Conservation (phyloP, 2,113 vertebrate genomes). For the Menura novaehollandiae region DNA sequence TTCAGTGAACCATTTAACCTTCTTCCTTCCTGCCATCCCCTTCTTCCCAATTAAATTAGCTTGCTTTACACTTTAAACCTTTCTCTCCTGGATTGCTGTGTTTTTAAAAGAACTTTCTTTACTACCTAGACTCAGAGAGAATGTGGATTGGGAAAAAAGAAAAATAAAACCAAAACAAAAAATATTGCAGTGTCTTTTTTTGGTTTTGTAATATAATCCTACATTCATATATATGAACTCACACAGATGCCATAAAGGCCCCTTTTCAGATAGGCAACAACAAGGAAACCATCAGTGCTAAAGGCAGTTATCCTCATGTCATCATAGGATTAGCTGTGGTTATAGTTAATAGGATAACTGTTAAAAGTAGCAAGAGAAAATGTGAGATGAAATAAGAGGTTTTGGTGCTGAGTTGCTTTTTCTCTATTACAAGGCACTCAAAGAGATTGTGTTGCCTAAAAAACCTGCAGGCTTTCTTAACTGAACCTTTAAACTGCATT, state of each 20-base stretch:
- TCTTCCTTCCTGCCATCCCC: neutral
- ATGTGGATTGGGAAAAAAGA: neutral
- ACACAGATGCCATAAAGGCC: neutral
- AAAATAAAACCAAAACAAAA: neutral
- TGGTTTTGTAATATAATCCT: neutral
- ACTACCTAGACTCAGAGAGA: neutral
- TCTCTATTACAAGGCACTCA: neutral
- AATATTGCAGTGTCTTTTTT: neutral
- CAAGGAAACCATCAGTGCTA: neutral
- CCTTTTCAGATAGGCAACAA: neutral
- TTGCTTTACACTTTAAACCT: neutral
- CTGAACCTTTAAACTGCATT: neutral
- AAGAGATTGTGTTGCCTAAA: neutral
- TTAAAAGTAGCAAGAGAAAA: neutral
- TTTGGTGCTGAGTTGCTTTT: neutral
- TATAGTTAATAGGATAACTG: neutral
- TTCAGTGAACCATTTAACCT: neutral
- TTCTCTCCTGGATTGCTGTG: neutral
- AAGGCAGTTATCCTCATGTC: neutral
- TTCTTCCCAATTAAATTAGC: neutral
- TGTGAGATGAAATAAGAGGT: neutral
- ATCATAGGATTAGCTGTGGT: neutral
- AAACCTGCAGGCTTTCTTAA: neutral
- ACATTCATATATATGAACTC: neutral
- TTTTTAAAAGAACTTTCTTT: neutral